Conservation (phyloP, 30 jellyfish, hydroid and myxozoan species). For the Nemopilema nomurai region DNA sequence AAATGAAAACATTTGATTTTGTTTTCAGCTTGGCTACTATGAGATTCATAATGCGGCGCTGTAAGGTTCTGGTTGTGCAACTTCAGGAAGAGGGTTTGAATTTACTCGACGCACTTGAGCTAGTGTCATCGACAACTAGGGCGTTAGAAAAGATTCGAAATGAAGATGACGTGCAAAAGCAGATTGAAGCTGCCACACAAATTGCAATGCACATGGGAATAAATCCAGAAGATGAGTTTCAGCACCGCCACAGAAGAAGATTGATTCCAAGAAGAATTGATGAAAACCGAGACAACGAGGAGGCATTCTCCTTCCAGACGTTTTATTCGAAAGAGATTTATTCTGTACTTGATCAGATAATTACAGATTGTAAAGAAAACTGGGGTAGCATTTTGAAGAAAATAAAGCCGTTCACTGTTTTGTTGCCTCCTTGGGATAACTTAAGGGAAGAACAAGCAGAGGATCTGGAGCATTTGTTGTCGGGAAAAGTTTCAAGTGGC, state of each 20-base stretch:
- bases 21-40: background rate
- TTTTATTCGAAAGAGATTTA: slow-evolving; percentile 4
- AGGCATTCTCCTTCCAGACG: slow-evolving; percentile 8
- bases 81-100: slow-evolving; percentile 40
- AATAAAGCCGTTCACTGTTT: slow-evolving; percentile 21
- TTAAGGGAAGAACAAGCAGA: slow-evolving; percentile 10
- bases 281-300: slow-evolving; percentile 27
- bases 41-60: background rate
- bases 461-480: no score
- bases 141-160: slow-evolving; percentile 4
- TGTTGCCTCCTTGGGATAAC: slow-evolving; percentile 44
- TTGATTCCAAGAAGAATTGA: slow-evolving; percentile 20
- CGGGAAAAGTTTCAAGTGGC: slow-evolving; percentile 6
- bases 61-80: slow-evolving; percentile 21
- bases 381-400: slow-evolving; percentile 1
- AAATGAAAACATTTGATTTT: no score
- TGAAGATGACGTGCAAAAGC: slow-evolving; percentile 25
- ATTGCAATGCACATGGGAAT: slow-evolving; percentile 6
- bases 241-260: slow-evolving; percentile 6
- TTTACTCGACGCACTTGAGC: slow-evolving; percentile 9
- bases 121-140: slow-evolving; percentile 11
- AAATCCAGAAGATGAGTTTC: background rate
- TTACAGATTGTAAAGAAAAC: slow-evolving; percentile 49
- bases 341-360: slow-evolving; percentile 30
- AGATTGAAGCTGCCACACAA: slow-evolving; percentile 15